Evolutionary conservation across 2,113 vertebrate genomes (phyloP).

Genomic region (Natator depressus): DNA sequence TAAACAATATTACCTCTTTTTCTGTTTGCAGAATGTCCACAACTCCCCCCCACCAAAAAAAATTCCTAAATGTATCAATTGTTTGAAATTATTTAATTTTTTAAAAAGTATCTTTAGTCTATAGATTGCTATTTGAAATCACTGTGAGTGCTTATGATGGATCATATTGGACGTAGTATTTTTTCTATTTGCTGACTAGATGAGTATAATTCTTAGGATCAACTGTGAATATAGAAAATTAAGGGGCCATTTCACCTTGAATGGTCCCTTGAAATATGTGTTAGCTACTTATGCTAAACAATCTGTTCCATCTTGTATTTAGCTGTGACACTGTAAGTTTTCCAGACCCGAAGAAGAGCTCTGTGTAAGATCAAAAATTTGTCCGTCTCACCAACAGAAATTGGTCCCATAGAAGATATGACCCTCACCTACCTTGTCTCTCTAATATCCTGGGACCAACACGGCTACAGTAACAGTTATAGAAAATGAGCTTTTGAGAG

Average conservation of each 20-base stretch:
- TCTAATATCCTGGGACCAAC: background rate
- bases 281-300: background rate
- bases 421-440: background rate
- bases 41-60: background rate
- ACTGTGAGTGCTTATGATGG: background rate
- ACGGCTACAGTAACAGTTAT: background rate
- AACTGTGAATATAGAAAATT: background rate
- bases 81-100: background rate
- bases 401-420: background rate
- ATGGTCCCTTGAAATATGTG: background rate
- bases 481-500: background rate
- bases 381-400: background rate
- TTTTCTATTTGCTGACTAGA: background rate
- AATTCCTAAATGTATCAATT: background rate
- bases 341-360: background rate
- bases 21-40: background rate
- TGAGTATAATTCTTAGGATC: background rate
- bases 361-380: background rate
- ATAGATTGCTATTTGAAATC: conserved; percentile 9
- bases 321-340: background rate
- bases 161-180: background rate
- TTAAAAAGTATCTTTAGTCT: background rate
- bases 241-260: background rate
- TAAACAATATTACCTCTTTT: background rate
- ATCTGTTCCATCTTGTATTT: background rate